Evolutionary conservation across 2,888 invertebrate genomes (phyloP), one percentile per base, ranked within the genome.

Genomic region (Hoplodrina ambigua): DNA sequence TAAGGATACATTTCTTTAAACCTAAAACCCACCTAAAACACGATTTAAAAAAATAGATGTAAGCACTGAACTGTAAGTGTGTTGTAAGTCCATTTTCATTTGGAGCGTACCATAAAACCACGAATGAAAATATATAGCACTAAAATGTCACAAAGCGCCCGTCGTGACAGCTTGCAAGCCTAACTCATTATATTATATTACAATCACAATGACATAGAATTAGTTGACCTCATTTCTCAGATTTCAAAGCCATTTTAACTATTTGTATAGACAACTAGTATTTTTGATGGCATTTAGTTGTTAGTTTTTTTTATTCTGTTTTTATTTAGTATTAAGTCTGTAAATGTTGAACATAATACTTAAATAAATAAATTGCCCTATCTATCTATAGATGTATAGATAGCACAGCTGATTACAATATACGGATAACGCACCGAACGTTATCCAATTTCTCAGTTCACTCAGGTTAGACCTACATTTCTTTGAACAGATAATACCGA

Each of bases 1-100:
- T 25, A 2, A 2, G 25, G 25, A 25, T 2, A 25, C 1, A 25
- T 25, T 25, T 25, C 25, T 25, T 25, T 25, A 25, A 25, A 25
- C 25, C 25, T 25, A 25, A 25, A 25, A 1, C 2, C 2, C 1
- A 25, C 25, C 25, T 25, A 25, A 25, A 25, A 25, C 25, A 25
- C 2, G 25, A 2, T 25, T 25, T 25, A 25, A 25, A 25, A 25
- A 25, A 25, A n/a, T n/a, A n/a, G n/a, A n/a, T n/a, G n/a, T n/a
- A n/a, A n/a, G n/a, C n/a, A n/a, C n/a, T n/a, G n/a, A n/a, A n/a
- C n/a, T n/a, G n/a, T n/a, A n/a, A n/a, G n/a, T n/a, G n/a, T n/a
- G n/a, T n/a, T n/a, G n/a, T n/a, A n/a, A n/a, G n/a, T n/a, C 46
- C 17, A 59, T 59, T 65, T 72, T 54, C 61, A 78, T 75, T 60